Evolutionary conservation across 2,888 invertebrate genomes (phyloP), one percentile per base, ranked within the genome.

Genomic region (Philopedon plagiatum): DNA sequence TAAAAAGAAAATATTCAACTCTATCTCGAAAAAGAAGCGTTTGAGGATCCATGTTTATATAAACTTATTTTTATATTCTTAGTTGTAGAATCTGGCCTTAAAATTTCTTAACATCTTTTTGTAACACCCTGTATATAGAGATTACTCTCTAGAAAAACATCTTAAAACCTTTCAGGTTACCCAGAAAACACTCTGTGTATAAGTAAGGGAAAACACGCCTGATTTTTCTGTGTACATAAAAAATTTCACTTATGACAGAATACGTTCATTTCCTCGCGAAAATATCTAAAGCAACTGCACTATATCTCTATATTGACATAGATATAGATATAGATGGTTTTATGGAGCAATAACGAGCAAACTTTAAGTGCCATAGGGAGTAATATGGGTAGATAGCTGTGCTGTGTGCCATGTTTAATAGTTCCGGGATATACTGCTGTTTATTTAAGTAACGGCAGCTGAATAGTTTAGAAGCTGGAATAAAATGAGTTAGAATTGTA

Each of bases 341-440:
- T 72, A 72, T 51, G 51, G 58, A 62, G 67, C 67, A 72, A 56
- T 57, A 72, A 72, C 62, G 67, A 67, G 67, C 57, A 72, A 72
- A 72, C 34, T 72, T 72, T 67, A 72, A 72, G 57, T 67, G 72
- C 72, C 72, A 72, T 32, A 62, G 72, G 72, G 72, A 58, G 49
- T 62, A 72, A 67, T 67, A 72, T 67, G 23, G 46, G 62, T 56
- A 61, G 71, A 71, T 65, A 51, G 56, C 44, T 65, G 51, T 56
- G 19, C 71, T 44, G 61, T 44, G 56, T 39, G 44, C 71, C 41
- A 60, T 65, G 65, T 66, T 66, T 66, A 71, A 71, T 62, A 66
- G 71, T 66, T 71, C 23, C 51, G 34, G 60, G 44, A 71, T 71
- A 66, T 66, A 71, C 66, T 66, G 62, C 61, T 71, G 56, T 71